phyloP scores from a whole-genome alignment of 2,888 invertebrate genomes.

The Muschampia plurimacula region DNA sequence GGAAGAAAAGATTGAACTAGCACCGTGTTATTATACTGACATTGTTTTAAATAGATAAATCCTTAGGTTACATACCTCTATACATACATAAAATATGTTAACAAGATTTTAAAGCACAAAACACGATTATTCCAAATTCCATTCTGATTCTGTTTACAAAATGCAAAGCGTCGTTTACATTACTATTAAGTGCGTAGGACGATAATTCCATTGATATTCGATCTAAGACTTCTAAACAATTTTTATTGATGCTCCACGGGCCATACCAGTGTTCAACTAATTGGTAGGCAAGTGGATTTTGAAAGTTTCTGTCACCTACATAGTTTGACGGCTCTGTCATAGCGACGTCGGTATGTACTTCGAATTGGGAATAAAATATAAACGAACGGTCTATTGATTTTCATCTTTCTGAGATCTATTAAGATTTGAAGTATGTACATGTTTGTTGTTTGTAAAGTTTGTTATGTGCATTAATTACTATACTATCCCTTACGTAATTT shows the following conservation, averaged over 20 bases:
- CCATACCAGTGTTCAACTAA: conserved; percentile 38
- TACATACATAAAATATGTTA: too few species aligned
- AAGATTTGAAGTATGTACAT: background rate
- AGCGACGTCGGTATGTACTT: conserved; percentile 33
- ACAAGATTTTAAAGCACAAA: background rate
- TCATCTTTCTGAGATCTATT: background rate
- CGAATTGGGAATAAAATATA: conserved; percentile 34
- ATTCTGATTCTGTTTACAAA: background rate
- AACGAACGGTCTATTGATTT: background rate
- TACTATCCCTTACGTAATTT: too few species aligned
- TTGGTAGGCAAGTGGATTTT: conserved; percentile 36
- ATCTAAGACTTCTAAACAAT: conserved; percentile 28
- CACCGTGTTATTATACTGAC: too few species aligned
- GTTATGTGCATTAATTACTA: too few species aligned
- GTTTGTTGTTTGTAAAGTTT: background rate
- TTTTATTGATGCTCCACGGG: conserved; percentile 37
- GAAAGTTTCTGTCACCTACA: conserved; percentile 41
- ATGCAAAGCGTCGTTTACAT: background rate
- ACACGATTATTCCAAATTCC: background rate
- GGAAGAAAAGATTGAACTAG: too few species aligned
- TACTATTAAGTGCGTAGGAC: conserved; percentile 40
- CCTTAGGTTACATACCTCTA: too few species aligned
- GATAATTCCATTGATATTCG: conserved; percentile 12
- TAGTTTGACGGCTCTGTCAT: conserved; percentile 31
- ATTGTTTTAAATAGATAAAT: too few species aligned